These are phyloP conservation scores for Ennomos erosarius DNA, from an alignment of 2,888 invertebrate species.

Conservation along the genomic window DNA sequence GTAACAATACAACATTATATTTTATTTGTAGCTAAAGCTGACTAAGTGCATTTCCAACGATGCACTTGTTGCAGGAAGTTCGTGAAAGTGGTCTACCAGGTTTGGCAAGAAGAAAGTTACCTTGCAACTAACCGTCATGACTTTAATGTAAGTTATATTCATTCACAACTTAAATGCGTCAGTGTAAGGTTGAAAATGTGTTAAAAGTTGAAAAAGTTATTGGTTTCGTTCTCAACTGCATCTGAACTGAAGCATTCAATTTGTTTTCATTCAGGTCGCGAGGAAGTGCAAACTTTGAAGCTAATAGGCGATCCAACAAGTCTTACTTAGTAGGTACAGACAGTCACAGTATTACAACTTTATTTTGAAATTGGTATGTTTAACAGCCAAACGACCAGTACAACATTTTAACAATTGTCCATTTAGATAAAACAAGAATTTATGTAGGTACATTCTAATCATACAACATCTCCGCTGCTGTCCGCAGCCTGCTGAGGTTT, in stretches of 20 bases:
- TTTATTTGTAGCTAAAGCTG: neutral
- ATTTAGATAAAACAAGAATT: no score
- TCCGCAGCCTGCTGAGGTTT: no score
- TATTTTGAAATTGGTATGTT: no score
- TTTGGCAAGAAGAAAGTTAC: constrained; percentile 28
- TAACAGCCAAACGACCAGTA: no score
- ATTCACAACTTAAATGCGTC: constrained; percentile 4
- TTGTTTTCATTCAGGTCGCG: neutral
- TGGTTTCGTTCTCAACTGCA: constrained; percentile 2
- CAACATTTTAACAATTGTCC: no score
- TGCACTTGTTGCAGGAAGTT: constrained; percentile 30
- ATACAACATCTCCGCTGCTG: no score
- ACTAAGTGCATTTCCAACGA: constrained; percentile 10
- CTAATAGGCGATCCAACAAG: neutral
- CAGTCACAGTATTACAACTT: no score
- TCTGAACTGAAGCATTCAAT: constrained; percentile 1
- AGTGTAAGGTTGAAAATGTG: neutral
- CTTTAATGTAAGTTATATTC: neutral
- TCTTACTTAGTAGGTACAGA: neutral
- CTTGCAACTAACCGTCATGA: constrained; percentile 13
- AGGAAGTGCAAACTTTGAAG: neutral
- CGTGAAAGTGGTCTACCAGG: constrained; percentile 47
- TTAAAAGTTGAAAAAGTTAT: no score
- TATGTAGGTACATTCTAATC: no score
- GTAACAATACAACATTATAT: no score